These are phyloP conservation scores for Didymodactylos carnosus DNA, from an alignment of 2,888 invertebrate species.

Conservation along the genomic window DNA sequence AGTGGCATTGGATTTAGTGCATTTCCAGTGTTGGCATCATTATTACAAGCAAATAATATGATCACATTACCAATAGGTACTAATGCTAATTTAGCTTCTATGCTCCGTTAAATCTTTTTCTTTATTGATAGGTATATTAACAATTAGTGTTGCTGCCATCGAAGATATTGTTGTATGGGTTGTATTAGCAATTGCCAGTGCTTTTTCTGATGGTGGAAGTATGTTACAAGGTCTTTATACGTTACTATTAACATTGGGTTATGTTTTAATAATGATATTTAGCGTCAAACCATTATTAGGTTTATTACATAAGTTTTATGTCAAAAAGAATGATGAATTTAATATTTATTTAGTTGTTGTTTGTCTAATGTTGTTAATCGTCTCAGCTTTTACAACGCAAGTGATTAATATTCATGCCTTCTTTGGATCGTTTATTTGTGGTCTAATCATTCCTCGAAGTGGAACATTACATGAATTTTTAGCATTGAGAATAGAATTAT, in stretches of 20 bases:
- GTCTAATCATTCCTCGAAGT: neutral
- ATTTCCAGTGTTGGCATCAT: neutral
- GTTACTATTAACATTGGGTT: neutral
- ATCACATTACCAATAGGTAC: neutral
- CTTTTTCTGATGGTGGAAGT: neutral
- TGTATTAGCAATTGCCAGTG: neutral
- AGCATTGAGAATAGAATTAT: neutral
- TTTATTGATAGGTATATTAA: neutral
- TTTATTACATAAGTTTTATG: neutral
- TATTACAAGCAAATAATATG: neutral
- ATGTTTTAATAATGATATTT: neutral
- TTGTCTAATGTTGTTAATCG: neutral
- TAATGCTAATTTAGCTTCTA: neutral
- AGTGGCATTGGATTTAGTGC: neutral
- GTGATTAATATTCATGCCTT: neutral
- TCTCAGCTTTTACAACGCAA: neutral
- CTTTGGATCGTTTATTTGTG: neutral
- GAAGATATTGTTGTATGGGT: neutral
- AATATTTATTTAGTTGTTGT: neutral
- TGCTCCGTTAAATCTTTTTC: neutral
- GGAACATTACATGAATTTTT: neutral
- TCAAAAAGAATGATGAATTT: neutral
- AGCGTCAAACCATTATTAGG: neutral
- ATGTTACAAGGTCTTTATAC: neutral
- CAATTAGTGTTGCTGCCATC: neutral